These are phyloP conservation scores for Cottus gobio DNA, from an alignment of 2,113 vertebrate genomes.

Conservation along the genomic window DNA sequence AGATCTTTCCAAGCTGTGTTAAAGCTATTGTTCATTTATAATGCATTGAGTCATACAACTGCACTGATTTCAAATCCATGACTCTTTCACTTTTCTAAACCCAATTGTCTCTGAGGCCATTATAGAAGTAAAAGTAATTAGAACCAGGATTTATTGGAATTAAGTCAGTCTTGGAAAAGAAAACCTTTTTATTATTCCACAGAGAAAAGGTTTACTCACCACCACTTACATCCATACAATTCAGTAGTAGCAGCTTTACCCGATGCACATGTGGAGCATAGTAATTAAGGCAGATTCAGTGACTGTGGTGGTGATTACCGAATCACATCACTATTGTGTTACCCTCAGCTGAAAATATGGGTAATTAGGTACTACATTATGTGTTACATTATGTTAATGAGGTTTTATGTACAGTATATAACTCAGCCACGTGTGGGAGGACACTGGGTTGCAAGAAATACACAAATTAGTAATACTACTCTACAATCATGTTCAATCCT, in stretches of 20 bases:
- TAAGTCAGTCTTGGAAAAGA: slow-evolving; percentile 16
- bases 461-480: slow-evolving; percentile 1
- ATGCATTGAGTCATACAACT: slow-evolving; percentile 40
- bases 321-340: slow-evolving; percentile 59
- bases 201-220: slow-evolving; percentile 47
- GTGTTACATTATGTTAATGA: slow-evolving; percentile 55
- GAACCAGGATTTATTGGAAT: slow-evolving; percentile 50
- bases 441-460: background rate
- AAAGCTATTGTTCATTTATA: slow-evolving; percentile 42
- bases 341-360: slow-evolving; percentile 48
- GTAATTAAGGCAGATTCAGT: slow-evolving; percentile 67
- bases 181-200: slow-evolving; percentile 48
- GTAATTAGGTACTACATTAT: slow-evolving; percentile 62
- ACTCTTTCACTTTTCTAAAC: slow-evolving; percentile 50
- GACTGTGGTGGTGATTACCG: slow-evolving; percentile 61
- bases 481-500: slow-evolving; percentile 3
- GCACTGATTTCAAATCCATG: slow-evolving; percentile 40
- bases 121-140: slow-evolving; percentile 55
- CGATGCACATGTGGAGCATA: slow-evolving; percentile 37
- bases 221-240: slow-evolving; percentile 46
- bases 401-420: slow-evolving; percentile 22
- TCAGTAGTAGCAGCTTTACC: slow-evolving; percentile 24
- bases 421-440: background rate
- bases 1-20: slow-evolving; percentile 4
- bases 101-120: slow-evolving; percentile 34